Percentiles rank a stretch among this genome's conserved stretches.
phyloP scores from a whole-genome alignment of 2,113 vertebrate species.

The Scolopax mira region DNA sequence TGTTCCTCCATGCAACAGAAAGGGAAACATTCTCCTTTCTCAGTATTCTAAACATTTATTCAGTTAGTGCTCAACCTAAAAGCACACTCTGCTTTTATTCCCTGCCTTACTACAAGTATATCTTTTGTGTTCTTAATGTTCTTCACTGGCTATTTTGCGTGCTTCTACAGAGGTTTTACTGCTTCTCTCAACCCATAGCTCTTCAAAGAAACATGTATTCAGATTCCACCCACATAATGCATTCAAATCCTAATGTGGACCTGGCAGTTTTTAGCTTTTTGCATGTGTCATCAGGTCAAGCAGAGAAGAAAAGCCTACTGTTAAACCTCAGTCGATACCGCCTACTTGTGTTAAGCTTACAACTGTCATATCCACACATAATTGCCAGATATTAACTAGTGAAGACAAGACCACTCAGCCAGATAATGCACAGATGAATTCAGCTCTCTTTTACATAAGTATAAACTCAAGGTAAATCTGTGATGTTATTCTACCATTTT shows the following conservation, averaged over 20 bases:
- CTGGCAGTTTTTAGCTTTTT: slow-evolving; percentile 39
- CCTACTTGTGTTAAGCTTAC: neutral
- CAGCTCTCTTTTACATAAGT: neutral
- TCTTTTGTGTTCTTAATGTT: neutral
- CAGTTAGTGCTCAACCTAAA: neutral
- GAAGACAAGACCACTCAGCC: slow-evolving; percentile 41
- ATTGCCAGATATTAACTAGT: slow-evolving; percentile 42
- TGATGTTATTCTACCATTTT: neutral
- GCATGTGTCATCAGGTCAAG: slow-evolving; percentile 55
- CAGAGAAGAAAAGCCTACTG: slow-evolving; percentile 40
- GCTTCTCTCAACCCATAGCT: neutral
- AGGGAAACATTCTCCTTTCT: neutral
- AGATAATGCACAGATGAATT: neutral
- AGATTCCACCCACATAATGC: slow-evolving; percentile 44
- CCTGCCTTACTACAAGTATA: neutral
- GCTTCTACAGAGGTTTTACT: neutral
- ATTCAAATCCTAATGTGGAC: slow-evolving; percentile 29
- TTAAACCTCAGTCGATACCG: slow-evolving; percentile 15
- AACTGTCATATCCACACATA: slow-evolving; percentile 22
- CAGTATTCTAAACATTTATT: neutral
- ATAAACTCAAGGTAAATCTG: neutral
- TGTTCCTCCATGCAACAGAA: neutral
- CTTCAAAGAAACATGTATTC: slow-evolving; percentile 24
- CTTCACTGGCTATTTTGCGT: neutral
- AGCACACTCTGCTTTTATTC: neutral